These are phyloP conservation scores for Leptodactylus fuscus DNA, from an alignment of 2,113 vertebrate genomes.

Conservation along the genomic window DNA sequence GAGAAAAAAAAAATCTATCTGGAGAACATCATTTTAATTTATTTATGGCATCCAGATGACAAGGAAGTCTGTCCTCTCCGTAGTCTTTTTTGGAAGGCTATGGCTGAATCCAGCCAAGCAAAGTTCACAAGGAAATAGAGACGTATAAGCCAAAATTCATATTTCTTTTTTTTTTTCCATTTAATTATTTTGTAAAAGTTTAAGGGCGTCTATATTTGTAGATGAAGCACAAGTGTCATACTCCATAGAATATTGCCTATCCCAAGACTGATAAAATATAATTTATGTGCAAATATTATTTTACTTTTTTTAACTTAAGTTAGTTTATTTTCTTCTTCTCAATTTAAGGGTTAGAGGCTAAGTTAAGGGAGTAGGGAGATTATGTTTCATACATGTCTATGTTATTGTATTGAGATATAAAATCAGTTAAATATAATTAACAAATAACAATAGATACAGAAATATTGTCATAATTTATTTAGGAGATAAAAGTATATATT, in stretches of 20 bases:
- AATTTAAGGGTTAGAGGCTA: too few species aligned
- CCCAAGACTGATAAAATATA: neutral
- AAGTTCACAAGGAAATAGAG: constrained; percentile 77
- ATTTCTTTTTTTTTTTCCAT: constrained; percentile 79
- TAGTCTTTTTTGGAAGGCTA: constrained; percentile 76
- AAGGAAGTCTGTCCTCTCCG: constrained; percentile 78
- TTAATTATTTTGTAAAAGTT: constrained; percentile 60
- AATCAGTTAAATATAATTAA: too few species aligned
- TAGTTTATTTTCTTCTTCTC: neutral
- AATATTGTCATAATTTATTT: too few species aligned
- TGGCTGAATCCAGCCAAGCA: constrained; percentile 74
- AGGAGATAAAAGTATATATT: neutral
- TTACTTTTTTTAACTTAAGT: neutral
- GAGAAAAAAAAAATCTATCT: constrained; percentile 78
- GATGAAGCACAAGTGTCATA: neutral
- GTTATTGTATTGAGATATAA: too few species aligned
- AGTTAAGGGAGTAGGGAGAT: too few species aligned
- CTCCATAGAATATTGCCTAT: neutral
- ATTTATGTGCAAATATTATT: neutral
- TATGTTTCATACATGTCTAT: too few species aligned
- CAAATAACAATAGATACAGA: too few species aligned
- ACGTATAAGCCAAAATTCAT: constrained; percentile 73
- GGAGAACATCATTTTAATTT: constrained; percentile 85
- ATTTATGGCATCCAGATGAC: constrained; percentile 85
- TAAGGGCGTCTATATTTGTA: neutral